phyloP scores from a whole-genome alignment of 2,888 invertebrate species.

The Ctena decussata region DNA sequence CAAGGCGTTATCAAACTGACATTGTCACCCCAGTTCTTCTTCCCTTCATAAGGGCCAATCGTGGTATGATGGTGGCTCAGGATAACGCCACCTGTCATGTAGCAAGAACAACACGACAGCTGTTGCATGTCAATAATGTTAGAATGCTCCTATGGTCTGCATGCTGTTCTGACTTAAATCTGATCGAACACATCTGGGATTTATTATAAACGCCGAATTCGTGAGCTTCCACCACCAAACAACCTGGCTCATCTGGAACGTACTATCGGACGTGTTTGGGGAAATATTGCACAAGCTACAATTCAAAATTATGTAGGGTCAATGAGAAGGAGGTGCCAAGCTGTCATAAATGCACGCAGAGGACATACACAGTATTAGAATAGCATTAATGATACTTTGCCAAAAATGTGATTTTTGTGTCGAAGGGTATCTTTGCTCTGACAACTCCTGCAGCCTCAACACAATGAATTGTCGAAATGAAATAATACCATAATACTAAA shows the following conservation, averaged over 20 bases:
- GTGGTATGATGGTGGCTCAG: conserved; percentile 28
- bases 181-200: conserved; percentile 32
- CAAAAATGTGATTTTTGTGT: no score
- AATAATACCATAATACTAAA: no score
- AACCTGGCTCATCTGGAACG: conserved; percentile 16
- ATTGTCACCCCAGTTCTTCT: conserved; percentile 16
- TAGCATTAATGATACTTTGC: no score
- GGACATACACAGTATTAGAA: no score
- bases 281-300: conserved; percentile 5
- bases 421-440: no score
- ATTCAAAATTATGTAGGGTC: conserved; percentile 22
- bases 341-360: conserved; percentile 25
- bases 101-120: conserved; percentile 17
- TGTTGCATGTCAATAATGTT: conserved; percentile 22
- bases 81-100: conserved; percentile 44
- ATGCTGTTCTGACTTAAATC: conserved; percentile 25
- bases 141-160: conserved; percentile 28
- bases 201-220: conserved; percentile 11
- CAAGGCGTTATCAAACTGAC: conserved; percentile 12
- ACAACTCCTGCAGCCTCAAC: no score
- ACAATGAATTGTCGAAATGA: no score
- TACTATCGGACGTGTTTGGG: conserved; percentile 4
- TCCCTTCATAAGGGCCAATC: conserved; percentile 5
- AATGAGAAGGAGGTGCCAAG: conserved; percentile 21
- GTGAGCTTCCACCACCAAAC: neutral